A percentile compares a stretch with the other conserved stretches of the same genome.
Evolutionary conservation across 2,888 invertebrate species (phyloP).

Genomic region (Cantharis flavilabris): DNA sequence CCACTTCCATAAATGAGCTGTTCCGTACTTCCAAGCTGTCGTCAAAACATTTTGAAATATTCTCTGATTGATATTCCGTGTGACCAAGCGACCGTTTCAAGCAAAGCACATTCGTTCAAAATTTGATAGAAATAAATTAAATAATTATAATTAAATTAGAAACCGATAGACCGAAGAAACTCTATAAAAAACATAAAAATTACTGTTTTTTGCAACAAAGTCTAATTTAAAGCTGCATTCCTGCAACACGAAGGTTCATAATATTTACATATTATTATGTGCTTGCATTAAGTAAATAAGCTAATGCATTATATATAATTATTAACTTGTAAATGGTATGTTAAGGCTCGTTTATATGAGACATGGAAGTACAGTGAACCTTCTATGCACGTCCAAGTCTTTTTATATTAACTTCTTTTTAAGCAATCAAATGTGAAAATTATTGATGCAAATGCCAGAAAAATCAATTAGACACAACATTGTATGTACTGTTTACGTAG

Average conservation of each 20-base stretch:
- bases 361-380: not conserved
- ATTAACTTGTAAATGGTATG: not conserved
- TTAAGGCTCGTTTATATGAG: not conserved
- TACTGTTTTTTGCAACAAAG: not conserved
- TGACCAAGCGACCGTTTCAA: not conserved
- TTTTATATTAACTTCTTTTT: not conserved
- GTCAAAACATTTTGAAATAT: not conserved
- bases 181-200: not conserved
- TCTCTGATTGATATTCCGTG: not conserved
- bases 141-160: not conserved
- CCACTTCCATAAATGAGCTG: not conserved
- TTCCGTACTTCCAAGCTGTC: not conserved
- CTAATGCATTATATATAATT: not conserved
- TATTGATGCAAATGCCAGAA: not conserved
- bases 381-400: not conserved
- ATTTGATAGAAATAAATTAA: not conserved
- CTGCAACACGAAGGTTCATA: not conserved
- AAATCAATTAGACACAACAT: not conserved
- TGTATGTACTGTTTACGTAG: not conserved
- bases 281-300: not conserved
- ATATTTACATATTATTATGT: not conserved
- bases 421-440: not conserved
- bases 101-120: not conserved
- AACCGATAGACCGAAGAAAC: not conserved
- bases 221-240: not conserved